A percentile compares a stretch with the other conserved stretches of the same genome.
Evolutionary conservation across 2,113 vertebrate genomes (phyloP).

Genomic region (Terrapene triunguis): DNA sequence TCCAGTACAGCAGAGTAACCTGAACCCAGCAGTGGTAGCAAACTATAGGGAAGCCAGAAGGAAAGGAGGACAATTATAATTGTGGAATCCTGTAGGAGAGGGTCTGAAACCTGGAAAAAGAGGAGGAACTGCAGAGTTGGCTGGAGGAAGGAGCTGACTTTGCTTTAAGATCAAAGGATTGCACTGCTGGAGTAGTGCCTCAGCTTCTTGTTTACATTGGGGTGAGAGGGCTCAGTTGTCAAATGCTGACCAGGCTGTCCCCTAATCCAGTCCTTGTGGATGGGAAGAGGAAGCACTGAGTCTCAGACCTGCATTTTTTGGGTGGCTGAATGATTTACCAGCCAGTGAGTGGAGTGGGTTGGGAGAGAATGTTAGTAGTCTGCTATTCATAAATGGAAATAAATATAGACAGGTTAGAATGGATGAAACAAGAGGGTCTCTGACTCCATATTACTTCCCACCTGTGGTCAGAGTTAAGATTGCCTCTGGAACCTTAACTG

Average conservation of each 20-base stretch:
- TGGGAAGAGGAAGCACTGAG: background rate
- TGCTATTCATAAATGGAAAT: background rate
- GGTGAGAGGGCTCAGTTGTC: background rate
- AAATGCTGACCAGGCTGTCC: background rate
- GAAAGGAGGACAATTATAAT: background rate
- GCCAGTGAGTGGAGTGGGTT: background rate
- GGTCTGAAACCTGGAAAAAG: background rate
- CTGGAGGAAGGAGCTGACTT: background rate
- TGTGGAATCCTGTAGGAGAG: background rate
- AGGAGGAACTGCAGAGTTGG: background rate
- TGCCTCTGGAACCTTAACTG: background rate
- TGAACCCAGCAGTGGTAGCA: background rate
- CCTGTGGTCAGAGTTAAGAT: background rate
- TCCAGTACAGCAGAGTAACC: background rate
- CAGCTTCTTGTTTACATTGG: background rate
- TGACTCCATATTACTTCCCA: background rate
- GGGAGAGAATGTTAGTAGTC: background rate
- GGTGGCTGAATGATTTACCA: background rate
- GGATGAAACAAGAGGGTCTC: background rate
- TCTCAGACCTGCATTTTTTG: background rate
- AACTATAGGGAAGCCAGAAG: background rate
- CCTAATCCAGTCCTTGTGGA: background rate
- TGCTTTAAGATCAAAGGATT: background rate
- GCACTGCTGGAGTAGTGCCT: background rate
- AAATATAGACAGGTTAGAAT: background rate